These are phyloP conservation scores for Athripsodes cinereus DNA, from an alignment of 2,888 invertebrate species.

Conservation along the genomic window DNA sequence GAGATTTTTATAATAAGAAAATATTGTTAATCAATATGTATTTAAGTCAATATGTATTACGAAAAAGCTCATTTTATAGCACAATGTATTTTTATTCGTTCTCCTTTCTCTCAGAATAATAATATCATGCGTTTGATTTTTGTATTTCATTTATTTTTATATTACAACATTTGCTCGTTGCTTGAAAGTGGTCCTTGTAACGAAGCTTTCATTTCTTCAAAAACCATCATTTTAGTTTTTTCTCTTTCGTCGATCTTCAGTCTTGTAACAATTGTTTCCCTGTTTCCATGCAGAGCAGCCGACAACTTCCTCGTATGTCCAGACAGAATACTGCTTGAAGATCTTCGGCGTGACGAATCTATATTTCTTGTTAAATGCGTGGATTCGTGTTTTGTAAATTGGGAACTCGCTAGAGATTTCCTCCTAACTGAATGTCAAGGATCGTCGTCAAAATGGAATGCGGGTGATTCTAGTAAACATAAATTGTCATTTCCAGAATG, in stretches of 20 bases:
- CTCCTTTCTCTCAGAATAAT: no score
- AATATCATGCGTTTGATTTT: no score
- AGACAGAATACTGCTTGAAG: conserved; percentile 9
- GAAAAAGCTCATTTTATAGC: no score
- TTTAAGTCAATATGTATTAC: no score
- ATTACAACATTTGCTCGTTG: background rate
- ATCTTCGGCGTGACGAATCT: conserved; percentile 5
- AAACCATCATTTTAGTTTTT: conserved; percentile 16
- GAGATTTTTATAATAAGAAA: no score
- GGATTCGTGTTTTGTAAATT: background rate
- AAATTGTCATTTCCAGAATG: background rate
- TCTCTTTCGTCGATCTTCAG: conserved; percentile 25
- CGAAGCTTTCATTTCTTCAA: conserved; percentile 4
- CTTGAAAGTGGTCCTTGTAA: background rate
- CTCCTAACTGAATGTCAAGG: conserved; percentile 6
- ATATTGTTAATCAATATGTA: no score
- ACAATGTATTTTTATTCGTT: no score
- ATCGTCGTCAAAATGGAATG: background rate
- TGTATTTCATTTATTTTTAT: no score
- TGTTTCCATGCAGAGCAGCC: conserved; percentile 8
- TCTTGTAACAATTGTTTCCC: conserved; percentile 14
- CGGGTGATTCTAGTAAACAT: no score
- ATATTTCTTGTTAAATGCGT: background rate
- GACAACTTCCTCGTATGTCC: conserved; percentile 20
- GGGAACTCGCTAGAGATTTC: conserved; percentile 15